phyloP scores from a whole-genome alignment of 2,888 invertebrate species.

The Petrolisthes cinctipes region DNA sequence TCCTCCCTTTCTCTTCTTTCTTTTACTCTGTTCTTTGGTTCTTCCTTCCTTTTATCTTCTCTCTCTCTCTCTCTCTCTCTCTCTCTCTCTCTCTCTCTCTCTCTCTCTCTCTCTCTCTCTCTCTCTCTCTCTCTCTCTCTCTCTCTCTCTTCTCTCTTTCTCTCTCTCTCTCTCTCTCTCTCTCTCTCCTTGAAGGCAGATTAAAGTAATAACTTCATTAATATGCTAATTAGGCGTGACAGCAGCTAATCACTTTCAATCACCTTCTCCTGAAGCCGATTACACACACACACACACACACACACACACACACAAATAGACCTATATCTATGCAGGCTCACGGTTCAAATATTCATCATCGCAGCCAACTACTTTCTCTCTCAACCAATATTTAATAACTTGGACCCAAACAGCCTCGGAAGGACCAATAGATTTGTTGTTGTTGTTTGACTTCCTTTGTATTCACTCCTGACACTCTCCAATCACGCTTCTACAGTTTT shows the following conservation, averaged over 20 bases:
- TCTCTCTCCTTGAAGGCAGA: background rate
- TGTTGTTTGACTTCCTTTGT: no score
- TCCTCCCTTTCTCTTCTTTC: no score
- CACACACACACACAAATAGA: background rate
- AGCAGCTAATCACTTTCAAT: constrained; percentile 5
- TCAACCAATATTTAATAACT: no score
- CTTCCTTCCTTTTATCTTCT: no score
- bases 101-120: constrained; percentile 2
- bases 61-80: background rate
- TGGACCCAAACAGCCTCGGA: no score
- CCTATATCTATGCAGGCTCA: no score
- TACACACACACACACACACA: constrained; percentile 22
- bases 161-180: background rate
- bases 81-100: constrained; percentile 8
- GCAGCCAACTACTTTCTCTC: no score
- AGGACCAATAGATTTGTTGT: no score
- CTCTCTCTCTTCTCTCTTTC: background rate
- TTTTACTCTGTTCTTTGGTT: no score
- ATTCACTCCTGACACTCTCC: no score
- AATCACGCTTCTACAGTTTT: no score
- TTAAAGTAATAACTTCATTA: background rate
- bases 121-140: background rate
- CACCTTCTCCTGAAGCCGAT: background rate
- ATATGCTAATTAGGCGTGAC: constrained; percentile 13
- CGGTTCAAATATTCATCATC: no score